Base-by-base conservation (phyloP, 2,797 vertebrate species). In the Sebastes taczanowskii region DNA sequence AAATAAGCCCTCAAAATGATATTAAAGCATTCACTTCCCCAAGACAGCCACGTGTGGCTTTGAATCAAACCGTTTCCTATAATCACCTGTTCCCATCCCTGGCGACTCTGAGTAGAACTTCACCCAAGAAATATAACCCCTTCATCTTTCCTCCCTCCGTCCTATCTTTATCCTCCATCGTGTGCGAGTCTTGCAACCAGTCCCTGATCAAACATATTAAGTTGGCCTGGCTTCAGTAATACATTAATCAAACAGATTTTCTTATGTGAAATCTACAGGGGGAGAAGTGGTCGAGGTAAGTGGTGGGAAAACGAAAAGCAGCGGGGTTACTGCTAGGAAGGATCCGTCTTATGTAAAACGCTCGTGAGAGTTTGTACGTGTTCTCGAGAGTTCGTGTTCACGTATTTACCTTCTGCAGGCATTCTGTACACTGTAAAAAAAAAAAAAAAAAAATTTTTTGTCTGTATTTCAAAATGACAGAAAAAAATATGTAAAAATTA, bases 71-170 rank as follows among this genome's bases (percentile, higher is more conserved):
- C 32, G n/a, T 79, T 85, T 80, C 70, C 46, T 34, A 55, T 86
- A 63, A 88, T 86, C 84, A 88, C 82, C 86, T 91, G 86, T 83
- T 84, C 68, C 88, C 58, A 74, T 89, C 83, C 79, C 77, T 68
- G 58, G 80, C 25, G 69, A 86, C 71, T 38, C 64, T 32, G 52
- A 83, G 76, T 14, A 73, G 49, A 91, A 84, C 73, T 86, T 89
- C 63, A 81, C 83, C 80, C 74, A 81, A 81, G 80, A 86, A 83
- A 82, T 64, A 84, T 84, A 86, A 90, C 85, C 87, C 80, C 72
- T 85, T 89, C 86, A 90, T 88, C 84, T 83, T 68, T 7, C 78
- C 78, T 74, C 78, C 46, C 64, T 70, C 74, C 22, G 74, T 82
- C 71, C 34, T 32, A 63, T 81, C 75, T 82, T 86, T 81, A 90